Conservation (phyloP, 2,797 vertebrate genomes). For the Hypotaenidia okinawae region DNA sequence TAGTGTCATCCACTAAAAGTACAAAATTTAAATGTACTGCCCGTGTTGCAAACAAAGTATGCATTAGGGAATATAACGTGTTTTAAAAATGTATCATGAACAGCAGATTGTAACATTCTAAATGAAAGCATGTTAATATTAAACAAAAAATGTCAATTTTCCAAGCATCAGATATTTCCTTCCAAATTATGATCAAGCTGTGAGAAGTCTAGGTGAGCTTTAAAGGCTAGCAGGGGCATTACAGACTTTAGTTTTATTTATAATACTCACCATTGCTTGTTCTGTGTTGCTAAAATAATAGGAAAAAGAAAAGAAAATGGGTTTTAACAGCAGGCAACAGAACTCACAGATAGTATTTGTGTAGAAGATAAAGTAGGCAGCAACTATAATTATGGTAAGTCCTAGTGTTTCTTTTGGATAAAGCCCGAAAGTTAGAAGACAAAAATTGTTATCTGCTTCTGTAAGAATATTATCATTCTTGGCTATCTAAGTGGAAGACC, state of each 20-base stretch:
- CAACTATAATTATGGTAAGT: background rate
- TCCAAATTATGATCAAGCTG: background rate
- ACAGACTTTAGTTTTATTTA: background rate
- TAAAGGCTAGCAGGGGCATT: background rate
- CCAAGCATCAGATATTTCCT: background rate
- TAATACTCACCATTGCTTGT: background rate
- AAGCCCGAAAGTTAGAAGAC: background rate
- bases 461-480: background rate
- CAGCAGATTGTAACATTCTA: background rate
- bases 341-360: background rate
- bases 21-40: background rate
- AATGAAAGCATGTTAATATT: background rate
- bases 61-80: background rate
- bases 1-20: background rate
- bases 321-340: background rate
- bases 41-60: background rate
- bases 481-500: background rate
- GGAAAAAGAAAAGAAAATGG: background rate
- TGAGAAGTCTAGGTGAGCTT: background rate
- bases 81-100: background rate
- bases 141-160: background rate
- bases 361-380: background rate
- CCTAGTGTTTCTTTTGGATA: background rate
- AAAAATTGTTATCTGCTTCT: background rate
- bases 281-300: background rate